Percentiles rank a stretch among this genome's conserved stretches.
Evolutionary conservation across 2,113 vertebrate species (phyloP).

Genomic region (Leucoraja erinaceus): DNA sequence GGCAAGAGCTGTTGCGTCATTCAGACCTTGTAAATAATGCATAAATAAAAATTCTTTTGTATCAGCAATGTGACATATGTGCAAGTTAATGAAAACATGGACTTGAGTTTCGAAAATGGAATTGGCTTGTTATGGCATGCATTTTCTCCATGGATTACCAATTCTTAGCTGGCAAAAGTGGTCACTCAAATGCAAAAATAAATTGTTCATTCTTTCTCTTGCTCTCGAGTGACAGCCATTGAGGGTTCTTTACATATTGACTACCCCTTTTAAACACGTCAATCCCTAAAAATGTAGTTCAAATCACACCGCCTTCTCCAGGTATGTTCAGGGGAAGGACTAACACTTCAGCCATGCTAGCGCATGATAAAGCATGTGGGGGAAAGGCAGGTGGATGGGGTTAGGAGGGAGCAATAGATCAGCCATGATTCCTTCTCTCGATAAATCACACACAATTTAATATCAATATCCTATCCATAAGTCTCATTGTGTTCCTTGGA

Average conservation of each 20-base stretch:
- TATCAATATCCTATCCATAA: constrained; percentile 37
- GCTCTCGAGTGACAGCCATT: background rate
- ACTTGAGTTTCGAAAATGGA: background rate
- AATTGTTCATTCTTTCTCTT: background rate
- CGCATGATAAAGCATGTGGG: background rate
- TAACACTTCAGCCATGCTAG: background rate
- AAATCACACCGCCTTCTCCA: background rate
- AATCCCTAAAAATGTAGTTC: background rate
- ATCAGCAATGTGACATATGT: background rate
- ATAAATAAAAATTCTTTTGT: background rate
- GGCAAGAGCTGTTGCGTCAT: background rate
- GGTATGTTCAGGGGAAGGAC: background rate
- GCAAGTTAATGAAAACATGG: background rate
- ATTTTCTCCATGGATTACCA: background rate
- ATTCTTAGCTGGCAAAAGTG: background rate
- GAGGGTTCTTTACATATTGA: background rate
- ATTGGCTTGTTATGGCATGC: background rate
- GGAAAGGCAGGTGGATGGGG: too few relatives aligned
- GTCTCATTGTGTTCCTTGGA: background rate
- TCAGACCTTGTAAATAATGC: background rate
- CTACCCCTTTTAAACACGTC: background rate
- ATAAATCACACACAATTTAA: constrained; percentile 36
- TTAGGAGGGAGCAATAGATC: too few relatives aligned
- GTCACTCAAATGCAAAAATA: background rate
- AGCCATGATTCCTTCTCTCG: background rate